These are phyloP conservation scores for Oscarella lobularis DNA, from an alignment of 37 sponge, comb jelly and placozoan genomes.

Conservation along the genomic window DNA sequence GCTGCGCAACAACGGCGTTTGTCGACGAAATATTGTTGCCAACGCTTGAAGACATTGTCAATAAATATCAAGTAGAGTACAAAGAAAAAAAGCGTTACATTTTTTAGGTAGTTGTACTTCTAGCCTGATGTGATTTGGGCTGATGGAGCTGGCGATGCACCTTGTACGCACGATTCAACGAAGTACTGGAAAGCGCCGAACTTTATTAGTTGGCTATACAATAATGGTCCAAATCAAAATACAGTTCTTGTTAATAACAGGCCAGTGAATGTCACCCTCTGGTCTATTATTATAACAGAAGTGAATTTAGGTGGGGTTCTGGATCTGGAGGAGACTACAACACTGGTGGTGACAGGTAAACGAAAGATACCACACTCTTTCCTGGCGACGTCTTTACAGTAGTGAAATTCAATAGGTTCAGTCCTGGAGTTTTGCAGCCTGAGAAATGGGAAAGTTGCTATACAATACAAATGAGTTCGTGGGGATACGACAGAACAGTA, in stretches of 20 bases:
- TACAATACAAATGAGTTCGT: slow-evolving; percentile 48
- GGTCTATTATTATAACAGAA: background rate
- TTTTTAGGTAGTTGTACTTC: too few species aligned
- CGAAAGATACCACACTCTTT: too few species aligned
- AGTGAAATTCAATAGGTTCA: too few species aligned
- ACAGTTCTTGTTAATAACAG: slow-evolving; percentile 38
- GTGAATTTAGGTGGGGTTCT: slow-evolving; percentile 45
- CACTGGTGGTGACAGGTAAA: slow-evolving; percentile 50
- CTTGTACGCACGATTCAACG: slow-evolving; percentile 34
- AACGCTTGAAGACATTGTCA: slow-evolving; percentile 44
- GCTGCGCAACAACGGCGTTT: slow-evolving; percentile 46
- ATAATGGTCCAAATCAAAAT: slow-evolving; percentile 52
- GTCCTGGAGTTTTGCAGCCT: slow-evolving; percentile 20
- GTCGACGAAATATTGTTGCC: slow-evolving; percentile 41
- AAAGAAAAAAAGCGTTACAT: too few species aligned
- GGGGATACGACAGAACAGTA: slow-evolving; percentile 61
- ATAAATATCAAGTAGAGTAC: slow-evolving; percentile 35
- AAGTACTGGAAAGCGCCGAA: slow-evolving; percentile 61
- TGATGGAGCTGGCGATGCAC: slow-evolving; percentile 53
- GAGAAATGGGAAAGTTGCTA: slow-evolving; percentile 68
- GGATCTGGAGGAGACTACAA: slow-evolving; percentile 41
- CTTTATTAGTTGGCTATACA: slow-evolving; percentile 65
- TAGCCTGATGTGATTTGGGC: slow-evolving; percentile 66
- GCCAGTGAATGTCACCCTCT: background rate
- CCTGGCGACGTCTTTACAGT: too few species aligned